A percentile compares a stretch with the other conserved stretches of the same genome.
phyloP scores from a whole-genome alignment of 2,797 vertebrate species.

The Rhinophrynus dorsalis region DNA sequence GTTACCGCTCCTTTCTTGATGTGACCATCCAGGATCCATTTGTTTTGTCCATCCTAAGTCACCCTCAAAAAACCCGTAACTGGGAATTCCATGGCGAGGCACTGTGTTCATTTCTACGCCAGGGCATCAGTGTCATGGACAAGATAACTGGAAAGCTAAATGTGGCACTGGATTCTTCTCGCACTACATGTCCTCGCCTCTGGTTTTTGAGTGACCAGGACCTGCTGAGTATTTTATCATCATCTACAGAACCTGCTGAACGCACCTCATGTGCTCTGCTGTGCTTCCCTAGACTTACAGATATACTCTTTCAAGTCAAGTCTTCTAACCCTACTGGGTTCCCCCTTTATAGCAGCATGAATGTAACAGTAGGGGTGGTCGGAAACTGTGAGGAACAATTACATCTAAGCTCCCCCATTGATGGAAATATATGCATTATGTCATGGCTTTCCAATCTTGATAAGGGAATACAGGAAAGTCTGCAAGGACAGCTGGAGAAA shows the following conservation, averaged over 20 bases:
- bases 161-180: conserved; percentile 61
- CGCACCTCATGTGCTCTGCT: conserved; percentile 68
- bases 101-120: conserved; percentile 61
- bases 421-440: conserved; percentile 57
- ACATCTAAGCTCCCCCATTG: conserved; percentile 63
- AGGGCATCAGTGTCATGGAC: conserved; percentile 72
- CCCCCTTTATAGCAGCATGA: not conserved
- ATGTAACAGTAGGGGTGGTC: conserved; percentile 63
- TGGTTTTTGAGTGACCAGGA: conserved; percentile 80
- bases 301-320: conserved; percentile 60
- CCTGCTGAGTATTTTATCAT: conserved; percentile 69
- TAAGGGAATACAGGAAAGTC: conserved; percentile 60
- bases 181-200: conserved; percentile 74
- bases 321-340: not conserved
- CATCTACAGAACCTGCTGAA: conserved; percentile 52
- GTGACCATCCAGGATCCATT: conserved; percentile 62
- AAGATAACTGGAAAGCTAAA: conserved; percentile 66
- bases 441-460: conserved; percentile 77
- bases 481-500: conserved; percentile 62
- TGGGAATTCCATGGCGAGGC: conserved; percentile 55
- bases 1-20: conserved; percentile 70
- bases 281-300: conserved; percentile 72
- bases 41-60: conserved; percentile 67
- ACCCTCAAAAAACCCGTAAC: conserved; percentile 35
- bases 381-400: conserved; percentile 69